These are phyloP conservation scores for Catharus ustulatus DNA, from an alignment of 2,797 vertebrate genomes.

Conservation along the genomic window DNA sequence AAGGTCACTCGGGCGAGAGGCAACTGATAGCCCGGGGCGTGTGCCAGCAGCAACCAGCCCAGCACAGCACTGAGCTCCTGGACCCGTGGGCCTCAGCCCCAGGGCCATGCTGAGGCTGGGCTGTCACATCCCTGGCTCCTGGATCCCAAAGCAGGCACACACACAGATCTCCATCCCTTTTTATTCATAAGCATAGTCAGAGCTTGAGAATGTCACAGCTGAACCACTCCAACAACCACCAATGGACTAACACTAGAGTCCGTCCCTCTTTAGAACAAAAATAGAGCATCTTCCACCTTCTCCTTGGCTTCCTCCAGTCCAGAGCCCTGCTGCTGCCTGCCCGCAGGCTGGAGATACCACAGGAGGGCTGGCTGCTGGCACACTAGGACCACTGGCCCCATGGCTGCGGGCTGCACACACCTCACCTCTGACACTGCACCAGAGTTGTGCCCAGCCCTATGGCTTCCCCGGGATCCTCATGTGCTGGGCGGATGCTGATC, in stretches of 20 bases:
- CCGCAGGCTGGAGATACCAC: constrained; percentile 1
- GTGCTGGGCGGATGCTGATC: fast-evolving
- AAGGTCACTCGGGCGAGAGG: constrained; percentile 8
- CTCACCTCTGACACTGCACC: fast-evolving
- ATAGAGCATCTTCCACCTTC: not conserved
- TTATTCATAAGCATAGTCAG: constrained; percentile 53
- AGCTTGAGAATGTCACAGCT: constrained; percentile 21
- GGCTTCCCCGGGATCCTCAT: fast-evolving
- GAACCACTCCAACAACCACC: not conserved
- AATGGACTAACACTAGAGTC: not conserved
- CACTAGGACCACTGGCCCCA: not conserved
- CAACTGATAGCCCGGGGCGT: fast-evolving
- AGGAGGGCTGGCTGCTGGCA: not conserved
- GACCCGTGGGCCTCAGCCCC: fast-evolving
- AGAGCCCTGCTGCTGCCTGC: constrained; percentile 28
- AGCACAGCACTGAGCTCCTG: fast-evolving
- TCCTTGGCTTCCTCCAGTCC: not conserved
- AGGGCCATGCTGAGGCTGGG: not conserved
- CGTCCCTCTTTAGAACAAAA: constrained; percentile 12
- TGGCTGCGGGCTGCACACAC: fast-evolving
- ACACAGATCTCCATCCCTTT: not conserved
- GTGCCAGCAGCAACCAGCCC: fast-evolving
- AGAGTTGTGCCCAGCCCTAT: fast-evolving
- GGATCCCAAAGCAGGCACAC: not conserved
- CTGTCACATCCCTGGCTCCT: not conserved